These are phyloP conservation scores for Wasmannia auropunctata DNA, from an alignment of 1,140 invertebrate genomes.

Conservation along the genomic window DNA sequence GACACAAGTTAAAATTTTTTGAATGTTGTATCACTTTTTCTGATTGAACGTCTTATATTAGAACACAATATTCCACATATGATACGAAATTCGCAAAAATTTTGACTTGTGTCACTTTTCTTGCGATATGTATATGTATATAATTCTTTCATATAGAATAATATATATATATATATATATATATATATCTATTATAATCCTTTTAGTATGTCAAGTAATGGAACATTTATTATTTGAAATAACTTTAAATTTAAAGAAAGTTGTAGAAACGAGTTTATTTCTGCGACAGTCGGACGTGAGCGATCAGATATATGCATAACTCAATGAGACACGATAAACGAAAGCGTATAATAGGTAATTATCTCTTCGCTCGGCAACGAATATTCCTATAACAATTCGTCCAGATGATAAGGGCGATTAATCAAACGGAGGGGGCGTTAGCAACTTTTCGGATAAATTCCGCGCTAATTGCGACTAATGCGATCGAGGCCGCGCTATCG, in stretches of 20 bases:
- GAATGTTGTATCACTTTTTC: too few relatives aligned
- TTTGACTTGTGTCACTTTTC: too few relatives aligned
- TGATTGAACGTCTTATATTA: too few relatives aligned
- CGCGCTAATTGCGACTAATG: slow-evolving; percentile 45
- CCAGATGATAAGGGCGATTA: not conserved
- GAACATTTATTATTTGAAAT: too few relatives aligned
- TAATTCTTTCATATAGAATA: too few relatives aligned
- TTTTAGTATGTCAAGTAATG: not conserved
- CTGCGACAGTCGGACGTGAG: not conserved
- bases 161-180: too few relatives aligned
- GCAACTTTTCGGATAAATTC: slow-evolving; percentile 29
- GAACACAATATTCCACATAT: too few relatives aligned
- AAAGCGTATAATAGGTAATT: not conserved
- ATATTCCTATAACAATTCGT: slow-evolving; percentile 7
- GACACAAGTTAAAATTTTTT: not conserved
- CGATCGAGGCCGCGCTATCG: slow-evolving; percentile 16
- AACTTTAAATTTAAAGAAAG: not conserved
- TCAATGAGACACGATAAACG: not conserved
- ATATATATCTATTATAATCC: not conserved
- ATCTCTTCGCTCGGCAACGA: not conserved
- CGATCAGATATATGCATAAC: not conserved
- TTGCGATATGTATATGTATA: too few relatives aligned
- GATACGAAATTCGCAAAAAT: too few relatives aligned
- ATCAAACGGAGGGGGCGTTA: slow-evolving; percentile 4
- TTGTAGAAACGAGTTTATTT: not conserved